These are phyloP conservation scores for Odontocerum albicorne DNA, from an alignment of 2,888 invertebrate genomes.

Conservation along the genomic window DNA sequence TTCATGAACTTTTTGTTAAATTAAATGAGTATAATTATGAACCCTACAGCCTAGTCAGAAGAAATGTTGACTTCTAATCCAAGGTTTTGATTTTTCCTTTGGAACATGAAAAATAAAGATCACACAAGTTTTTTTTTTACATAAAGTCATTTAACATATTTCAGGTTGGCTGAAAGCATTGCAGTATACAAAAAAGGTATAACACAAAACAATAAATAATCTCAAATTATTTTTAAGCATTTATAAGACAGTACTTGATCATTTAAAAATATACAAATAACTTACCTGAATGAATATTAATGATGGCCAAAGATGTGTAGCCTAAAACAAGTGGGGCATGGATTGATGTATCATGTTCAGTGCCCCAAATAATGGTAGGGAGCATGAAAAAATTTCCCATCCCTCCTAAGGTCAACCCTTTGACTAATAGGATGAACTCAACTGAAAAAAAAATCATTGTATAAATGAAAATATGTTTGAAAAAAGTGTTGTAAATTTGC, in stretches of 20 bases:
- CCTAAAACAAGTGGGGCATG: constrained; percentile 63
- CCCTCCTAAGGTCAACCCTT: constrained; percentile 62
- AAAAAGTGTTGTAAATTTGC: not conserved
- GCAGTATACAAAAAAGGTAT: no score
- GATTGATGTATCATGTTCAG: constrained; percentile 42
- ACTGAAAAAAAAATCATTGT: constrained; percentile 41
- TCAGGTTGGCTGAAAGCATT: no score
- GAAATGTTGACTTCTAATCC: no score
- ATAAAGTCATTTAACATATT: no score
- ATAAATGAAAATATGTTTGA: not conserved
- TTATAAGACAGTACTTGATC: no score
- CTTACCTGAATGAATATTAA: constrained; percentile 66
- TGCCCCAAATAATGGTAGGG: constrained; percentile 67
- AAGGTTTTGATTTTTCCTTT: no score
- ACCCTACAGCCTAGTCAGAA: no score
- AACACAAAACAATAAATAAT: not conserved
- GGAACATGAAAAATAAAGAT: no score
- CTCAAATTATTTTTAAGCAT: not conserved
- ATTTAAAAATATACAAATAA: no score
- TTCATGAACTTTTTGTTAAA: no score
- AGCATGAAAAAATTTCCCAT: constrained; percentile 62
- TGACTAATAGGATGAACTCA: constrained; percentile 46
- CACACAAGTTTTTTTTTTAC: no score
- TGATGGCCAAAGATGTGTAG: constrained; percentile 65
- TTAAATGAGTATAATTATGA: no score